A percentile compares a stretch with the other conserved stretches of the same genome.
These are phyloP conservation scores for Homarus gammarus DNA, from an alignment of 2,888 invertebrate genomes.

Conservation along the genomic window DNA sequence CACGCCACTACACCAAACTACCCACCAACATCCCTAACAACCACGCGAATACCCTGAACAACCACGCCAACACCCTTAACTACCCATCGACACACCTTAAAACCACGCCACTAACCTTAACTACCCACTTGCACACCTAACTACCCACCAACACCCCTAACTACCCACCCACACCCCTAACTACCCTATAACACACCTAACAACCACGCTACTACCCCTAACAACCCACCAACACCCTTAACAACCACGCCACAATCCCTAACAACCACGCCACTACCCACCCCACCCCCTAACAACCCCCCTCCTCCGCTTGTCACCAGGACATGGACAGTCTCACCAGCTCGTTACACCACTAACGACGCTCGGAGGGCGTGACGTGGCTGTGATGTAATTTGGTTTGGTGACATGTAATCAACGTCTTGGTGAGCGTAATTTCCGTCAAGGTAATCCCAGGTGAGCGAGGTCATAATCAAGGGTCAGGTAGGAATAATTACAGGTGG, in stretches of 20 bases:
- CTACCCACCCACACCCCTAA: too few relatives aligned
- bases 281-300: neutral
- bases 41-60: too few relatives aligned
- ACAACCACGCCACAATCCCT: too few relatives aligned
- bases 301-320: conserved; percentile 6
- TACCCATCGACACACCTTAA: too few relatives aligned
- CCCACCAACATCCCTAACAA: too few relatives aligned
- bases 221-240: neutral
- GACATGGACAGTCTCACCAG: neutral
- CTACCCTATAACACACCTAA: neutral
- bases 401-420: conserved; percentile 17
- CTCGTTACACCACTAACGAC: conserved; percentile 30
- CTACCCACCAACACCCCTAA: too few relatives aligned
- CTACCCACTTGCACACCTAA: neutral
- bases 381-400: conserved; percentile 24
- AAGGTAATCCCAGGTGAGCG: conserved; percentile 16
- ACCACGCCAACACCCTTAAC: too few relatives aligned
- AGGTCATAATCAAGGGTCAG: conserved; percentile 36
- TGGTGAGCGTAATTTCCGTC: conserved; percentile 7
- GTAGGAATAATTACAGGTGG: neutral
- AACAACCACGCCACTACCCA: neutral
- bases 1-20: neutral
- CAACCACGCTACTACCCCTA: neutral
- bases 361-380: neutral
- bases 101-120: neutral